Evolutionary conservation across 2,888 invertebrate species (phyloP), one percentile per base, ranked within the genome.

Genomic region (Lordiphosa andalusiaca): DNA sequence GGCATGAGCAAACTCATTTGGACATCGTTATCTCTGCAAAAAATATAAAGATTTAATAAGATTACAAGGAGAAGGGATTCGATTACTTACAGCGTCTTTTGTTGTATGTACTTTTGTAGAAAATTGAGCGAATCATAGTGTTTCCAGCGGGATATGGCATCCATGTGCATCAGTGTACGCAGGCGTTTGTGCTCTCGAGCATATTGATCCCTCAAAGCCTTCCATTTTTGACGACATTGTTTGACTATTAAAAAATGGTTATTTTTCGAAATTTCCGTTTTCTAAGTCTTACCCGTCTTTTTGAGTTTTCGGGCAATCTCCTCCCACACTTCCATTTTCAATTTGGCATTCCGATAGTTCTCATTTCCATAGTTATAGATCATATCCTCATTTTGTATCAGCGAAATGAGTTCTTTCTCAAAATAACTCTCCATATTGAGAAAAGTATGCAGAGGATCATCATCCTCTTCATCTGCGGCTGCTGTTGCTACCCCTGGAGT

Each of bases 351-450:
- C 12, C 87, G 87, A 66, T 88, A 88, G 51, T 84, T 84, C 6
- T 85, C 77, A 68, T 88, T 85, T 41, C 77, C 71, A 42, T 70
- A 76, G 42, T 88, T 86, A 60, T 88, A 88, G 9, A 88, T 70
- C 50, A 88, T 75, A 33, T 86, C 84, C 36, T 86, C 86, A 21
- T 84, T 78, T 47, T 87, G 84, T 16, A 88, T 76, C 52, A 88
- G 60, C 9, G 75, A 67, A 13, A 88, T 88, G 3, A 88, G 71
- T 53, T 88, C 87, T 50, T 88, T 87, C 49, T 88, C 88, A 36
- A 88, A 88, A 56, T 88, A 88, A 57, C 87, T 88, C 62, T 88
- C 88, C 55, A 88, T 88, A 53, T 88, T 88, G 0, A 88, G 70
- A 71, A 87, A 88, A 6, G 87, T 88, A 56, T 88, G 88, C 51